phyloP scores from a whole-genome alignment of 2,888 invertebrate species.

The Diloba caeruleocephala region DNA sequence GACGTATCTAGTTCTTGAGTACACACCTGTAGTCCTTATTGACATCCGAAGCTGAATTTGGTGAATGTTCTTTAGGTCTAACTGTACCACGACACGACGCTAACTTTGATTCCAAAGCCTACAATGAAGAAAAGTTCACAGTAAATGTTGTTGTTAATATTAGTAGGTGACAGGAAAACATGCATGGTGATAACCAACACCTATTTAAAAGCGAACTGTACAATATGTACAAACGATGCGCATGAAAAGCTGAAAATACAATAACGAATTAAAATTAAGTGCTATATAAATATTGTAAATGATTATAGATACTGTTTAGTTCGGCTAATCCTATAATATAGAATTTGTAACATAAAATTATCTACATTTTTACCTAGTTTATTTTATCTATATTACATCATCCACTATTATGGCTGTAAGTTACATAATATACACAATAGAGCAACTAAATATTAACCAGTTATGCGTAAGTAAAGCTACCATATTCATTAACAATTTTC shows the following conservation, averaged over 20 bases:
- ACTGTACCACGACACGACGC: slow-evolving; percentile 90
- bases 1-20: slow-evolving; percentile 83
- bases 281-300: slow-evolving; percentile 5
- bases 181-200: slow-evolving; percentile 67
- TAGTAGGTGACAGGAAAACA: slow-evolving; percentile 75
- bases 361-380: slow-evolving; percentile 15
- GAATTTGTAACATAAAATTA: not conserved
- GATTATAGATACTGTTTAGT: slow-evolving; percentile 1
- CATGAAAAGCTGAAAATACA: slow-evolving; percentile 51
- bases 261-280: slow-evolving; percentile 24
- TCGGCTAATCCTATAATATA: slow-evolving; percentile 8
- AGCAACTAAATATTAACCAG: no score
- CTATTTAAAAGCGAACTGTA: slow-evolving; percentile 48
- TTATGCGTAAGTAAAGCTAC: slow-evolving; percentile 48
- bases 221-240: slow-evolving; percentile 31
- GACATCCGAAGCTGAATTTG: slow-evolving; percentile 84
- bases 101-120: slow-evolving; percentile 92
- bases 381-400: slow-evolving; percentile 3
- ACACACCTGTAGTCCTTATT: slow-evolving; percentile 89
- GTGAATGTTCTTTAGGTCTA: slow-evolving; percentile 88
- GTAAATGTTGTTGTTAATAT: slow-evolving; percentile 85
- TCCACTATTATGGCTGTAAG: slow-evolving; percentile 24
- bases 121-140: slow-evolving; percentile 87
- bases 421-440: slow-evolving; percentile 1
- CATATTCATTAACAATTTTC: slow-evolving; percentile 28